These are phyloP conservation scores for Mesorhabditis sp. DNA, from an alignment of 2,888 invertebrate species.

Conservation along the genomic window DNA sequence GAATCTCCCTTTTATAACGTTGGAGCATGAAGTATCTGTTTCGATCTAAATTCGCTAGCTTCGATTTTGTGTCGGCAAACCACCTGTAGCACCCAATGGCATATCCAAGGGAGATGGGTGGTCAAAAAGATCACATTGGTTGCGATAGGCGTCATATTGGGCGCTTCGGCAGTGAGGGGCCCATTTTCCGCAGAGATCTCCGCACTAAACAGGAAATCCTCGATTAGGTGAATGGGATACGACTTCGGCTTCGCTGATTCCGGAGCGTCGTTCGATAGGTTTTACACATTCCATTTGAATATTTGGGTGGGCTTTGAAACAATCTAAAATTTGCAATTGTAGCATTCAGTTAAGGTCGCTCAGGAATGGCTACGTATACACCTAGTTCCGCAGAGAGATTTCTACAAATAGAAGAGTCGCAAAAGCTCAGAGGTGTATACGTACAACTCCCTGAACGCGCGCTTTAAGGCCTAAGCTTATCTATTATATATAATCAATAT, in stretches of 20 bases:
- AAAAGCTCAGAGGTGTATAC: no score
- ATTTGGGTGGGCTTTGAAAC: slow-evolving; percentile 25
- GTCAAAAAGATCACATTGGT: slow-evolving; percentile 26
- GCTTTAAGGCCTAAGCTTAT: slow-evolving; percentile 12
- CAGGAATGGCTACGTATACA: no score
- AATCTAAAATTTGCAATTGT: slow-evolving; percentile 14
- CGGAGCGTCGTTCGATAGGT: slow-evolving; percentile 19
- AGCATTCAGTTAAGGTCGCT: neutral
- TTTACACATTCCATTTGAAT: slow-evolving; percentile 24
- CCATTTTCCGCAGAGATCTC: slow-evolving; percentile 19
- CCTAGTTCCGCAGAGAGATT: no score
- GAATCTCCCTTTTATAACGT: no score
- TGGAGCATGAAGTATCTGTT: no score
- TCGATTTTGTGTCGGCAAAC: no score
- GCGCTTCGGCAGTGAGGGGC: slow-evolving; percentile 26
- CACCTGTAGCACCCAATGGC: neutral
- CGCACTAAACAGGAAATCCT: slow-evolving; percentile 13
- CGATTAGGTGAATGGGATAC: no score
- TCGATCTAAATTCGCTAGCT: no score
- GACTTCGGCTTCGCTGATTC: slow-evolving; percentile 4
- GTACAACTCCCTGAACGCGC: no score
- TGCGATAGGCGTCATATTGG: slow-evolving; percentile 32
- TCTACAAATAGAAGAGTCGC: no score
- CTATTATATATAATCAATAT: slow-evolving; percentile 13
- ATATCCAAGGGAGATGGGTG: slow-evolving; percentile 24